Base-by-base conservation (phyloP, 2,113 vertebrate species). In the Petroica traversi region DNA sequence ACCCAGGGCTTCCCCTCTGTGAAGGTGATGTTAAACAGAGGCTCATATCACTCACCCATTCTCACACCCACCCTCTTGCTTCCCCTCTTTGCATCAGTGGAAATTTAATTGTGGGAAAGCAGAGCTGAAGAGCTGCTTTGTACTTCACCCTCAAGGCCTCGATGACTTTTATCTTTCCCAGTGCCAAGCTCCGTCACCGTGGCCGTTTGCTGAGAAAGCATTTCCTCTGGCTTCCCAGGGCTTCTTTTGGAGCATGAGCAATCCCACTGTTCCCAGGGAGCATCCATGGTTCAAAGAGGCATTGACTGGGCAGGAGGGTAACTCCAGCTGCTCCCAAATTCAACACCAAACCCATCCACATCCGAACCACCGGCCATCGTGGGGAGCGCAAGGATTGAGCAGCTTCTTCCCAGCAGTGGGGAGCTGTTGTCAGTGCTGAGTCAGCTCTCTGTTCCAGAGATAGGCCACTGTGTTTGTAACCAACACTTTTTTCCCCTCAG, bases 81-180 rank as follows among this genome's bases (percentile, higher is more conserved):
- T 84, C 52, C 52, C 48, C 48, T 63, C 54, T 85, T 85, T 95
- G 89, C 90, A 86, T 85, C 0, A 0, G 36, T 93, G 88, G 69
- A 73, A 55, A 67, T 83, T 69, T 76, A 85, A 93, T 74, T 89
- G 78, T 94, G 96, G 88, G 89, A 96, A 94, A 85, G 74, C 88
- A 62, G 3, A 2, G 9, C 78, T 29, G 9, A 46, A 23, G 94
- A 92, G 84, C 92, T 68, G 74, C 71, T 91, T 77, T 88, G 92
- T 85, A 76, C 88, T 96, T 95, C 85, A 89, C 94, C 95, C 93
- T 91, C 76, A 51, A 91, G 92, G 88, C 88, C 91, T 88, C 7
- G 2, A 23, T 81, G 92, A 92, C 86, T 96, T 92, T 83, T 89
- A 89, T 92, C 89, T 96, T 94, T 85, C 45, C 83, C 89, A 92